These are phyloP conservation scores for Hydrochoerus hydrochaeris DNA, from an alignment of 2,113 vertebrate species.

Conservation along the genomic window DNA sequence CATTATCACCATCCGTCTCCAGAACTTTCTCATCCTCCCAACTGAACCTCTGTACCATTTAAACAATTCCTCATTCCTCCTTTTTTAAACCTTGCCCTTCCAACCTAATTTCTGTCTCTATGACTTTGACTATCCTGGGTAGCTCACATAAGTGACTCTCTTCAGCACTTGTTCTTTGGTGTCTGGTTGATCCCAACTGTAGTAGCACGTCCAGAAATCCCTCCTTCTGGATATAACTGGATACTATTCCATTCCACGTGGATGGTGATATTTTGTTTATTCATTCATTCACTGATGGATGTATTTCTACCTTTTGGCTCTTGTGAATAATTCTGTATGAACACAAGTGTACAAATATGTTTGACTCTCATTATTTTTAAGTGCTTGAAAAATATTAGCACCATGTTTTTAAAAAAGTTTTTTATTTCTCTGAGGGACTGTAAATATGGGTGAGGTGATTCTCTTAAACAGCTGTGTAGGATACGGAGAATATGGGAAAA, in stretches of 20 bases:
- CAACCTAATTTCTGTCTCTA: neutral
- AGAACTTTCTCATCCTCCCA: neutral
- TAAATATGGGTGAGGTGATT: neutral
- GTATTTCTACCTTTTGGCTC: neutral
- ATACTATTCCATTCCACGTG: neutral
- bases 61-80: neutral
- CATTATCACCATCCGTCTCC: neutral
- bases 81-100: neutral
- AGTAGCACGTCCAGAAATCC: neutral
- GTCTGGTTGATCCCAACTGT: neutral
- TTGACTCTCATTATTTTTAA: neutral
- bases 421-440: neutral
- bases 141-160: neutral
- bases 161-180: neutral
- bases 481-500: neutral
- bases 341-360: neutral
- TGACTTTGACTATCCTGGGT: neutral
- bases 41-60: neutral
- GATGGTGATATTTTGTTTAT: neutral
- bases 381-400: neutral
- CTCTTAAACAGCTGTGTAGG: neutral
- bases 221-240: neutral
- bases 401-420: neutral
- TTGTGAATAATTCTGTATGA: neutral
- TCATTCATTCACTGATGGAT: neutral